Conservation (phyloP, 2,797 vertebrate genomes). For the Centropyge bicolor region DNA sequence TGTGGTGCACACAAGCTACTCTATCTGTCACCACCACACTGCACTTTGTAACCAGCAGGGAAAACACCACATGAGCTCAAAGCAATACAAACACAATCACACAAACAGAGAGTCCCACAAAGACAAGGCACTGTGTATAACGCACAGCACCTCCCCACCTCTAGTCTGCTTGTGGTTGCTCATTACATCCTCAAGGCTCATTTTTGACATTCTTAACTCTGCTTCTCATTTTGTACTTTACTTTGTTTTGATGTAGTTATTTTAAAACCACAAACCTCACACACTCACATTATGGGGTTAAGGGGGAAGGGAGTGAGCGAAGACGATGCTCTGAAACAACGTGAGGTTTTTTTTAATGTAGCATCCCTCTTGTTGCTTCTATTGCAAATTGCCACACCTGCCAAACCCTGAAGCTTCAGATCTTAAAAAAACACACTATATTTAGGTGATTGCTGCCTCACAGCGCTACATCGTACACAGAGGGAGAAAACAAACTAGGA, state of each 20-base stretch:
- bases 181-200: constrained; percentile 52
- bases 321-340: constrained; percentile 15
- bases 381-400: constrained; percentile 29
- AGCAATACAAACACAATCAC: constrained; percentile 37
- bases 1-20: constrained; percentile 26
- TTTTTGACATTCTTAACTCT: constrained; percentile 59
- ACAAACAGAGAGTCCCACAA: constrained; percentile 43
- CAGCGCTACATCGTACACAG: neutral
- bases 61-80: constrained; percentile 58
- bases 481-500: constrained; percentile 37
- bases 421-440: constrained; percentile 21
- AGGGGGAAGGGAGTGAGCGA: too few species aligned
- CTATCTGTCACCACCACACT: constrained; percentile 50
- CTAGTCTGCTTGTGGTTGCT: constrained; percentile 52
- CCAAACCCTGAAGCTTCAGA: neutral
- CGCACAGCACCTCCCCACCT: constrained; percentile 12
- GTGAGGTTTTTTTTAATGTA: neutral
- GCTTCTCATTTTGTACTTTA: constrained; percentile 39
- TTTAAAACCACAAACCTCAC: constrained; percentile 36
- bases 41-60: constrained; percentile 40
- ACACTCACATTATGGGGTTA: neutral
- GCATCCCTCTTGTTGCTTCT: constrained; percentile 16
- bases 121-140: constrained; percentile 46
- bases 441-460: constrained; percentile 9
- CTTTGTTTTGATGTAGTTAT: constrained; percentile 48